A percentile compares a stretch with the other conserved stretches of the same genome.
Conservation (phyloP, 1,140 invertebrate genomes). For the Plectus sambesii region DNA sequence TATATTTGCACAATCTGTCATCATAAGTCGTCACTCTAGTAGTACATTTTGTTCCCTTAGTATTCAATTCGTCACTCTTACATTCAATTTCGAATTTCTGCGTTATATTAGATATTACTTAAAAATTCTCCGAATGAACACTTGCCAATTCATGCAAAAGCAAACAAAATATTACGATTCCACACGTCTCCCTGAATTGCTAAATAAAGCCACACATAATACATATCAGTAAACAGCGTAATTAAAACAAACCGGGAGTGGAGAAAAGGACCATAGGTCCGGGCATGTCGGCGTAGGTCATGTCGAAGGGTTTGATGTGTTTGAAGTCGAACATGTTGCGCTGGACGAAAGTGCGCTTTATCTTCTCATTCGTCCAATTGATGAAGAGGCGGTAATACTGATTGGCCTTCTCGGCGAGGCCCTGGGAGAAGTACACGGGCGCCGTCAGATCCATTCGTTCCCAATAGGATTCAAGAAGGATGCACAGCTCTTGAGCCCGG, state of each 20-base stretch:
- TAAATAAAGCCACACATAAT: conserved; percentile 8
- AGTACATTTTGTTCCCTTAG: too few species aligned
- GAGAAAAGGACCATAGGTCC: conserved; percentile 99
- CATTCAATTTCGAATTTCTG: too few species aligned
- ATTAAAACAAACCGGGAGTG: conserved; percentile 58
- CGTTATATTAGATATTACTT: too few species aligned
- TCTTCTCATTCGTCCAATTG: conserved; percentile 99
- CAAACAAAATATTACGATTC: too few species aligned
- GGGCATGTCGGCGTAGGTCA: conserved; percentile 87
- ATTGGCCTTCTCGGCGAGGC: conserved; percentile 53
- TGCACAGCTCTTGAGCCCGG: conserved; percentile 94
- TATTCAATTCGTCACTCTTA: too few species aligned
- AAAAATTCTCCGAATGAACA: too few species aligned
- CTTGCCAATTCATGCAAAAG: too few species aligned
- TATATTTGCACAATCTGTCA: too few species aligned
- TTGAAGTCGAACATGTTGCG: conserved; percentile 99
- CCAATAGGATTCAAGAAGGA: conserved; percentile 86
- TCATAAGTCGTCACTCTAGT: too few species aligned
- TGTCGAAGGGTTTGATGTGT: conserved; percentile 89
- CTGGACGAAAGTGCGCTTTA: conserved; percentile 96
- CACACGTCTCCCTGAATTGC: too few species aligned
- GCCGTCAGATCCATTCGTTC: conserved; percentile 92
- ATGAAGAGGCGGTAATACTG: conserved; percentile 99
- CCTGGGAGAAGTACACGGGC: conserved; percentile 95
- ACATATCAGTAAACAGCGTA: neutral